Conservation (phyloP, 1,140 invertebrate species). For the Drosophila orena region DNA sequence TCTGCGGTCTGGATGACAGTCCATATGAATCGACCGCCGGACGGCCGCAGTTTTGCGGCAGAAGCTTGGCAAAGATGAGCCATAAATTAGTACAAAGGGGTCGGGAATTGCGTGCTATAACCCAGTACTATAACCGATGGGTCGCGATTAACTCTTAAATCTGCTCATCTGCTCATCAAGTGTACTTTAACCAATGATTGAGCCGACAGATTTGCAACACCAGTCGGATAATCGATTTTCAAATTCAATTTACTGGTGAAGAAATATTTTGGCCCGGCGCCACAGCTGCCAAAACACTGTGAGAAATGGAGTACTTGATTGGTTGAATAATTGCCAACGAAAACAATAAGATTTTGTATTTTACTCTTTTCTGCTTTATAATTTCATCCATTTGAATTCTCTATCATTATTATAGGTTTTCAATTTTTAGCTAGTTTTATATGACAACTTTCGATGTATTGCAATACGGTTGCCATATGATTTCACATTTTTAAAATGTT, state of each 20-base stretch:
- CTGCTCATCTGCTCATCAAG: constrained; percentile 19
- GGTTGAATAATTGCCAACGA: too few relatives aligned
- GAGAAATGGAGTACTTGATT: background rate
- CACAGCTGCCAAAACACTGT: constrained; percentile 2
- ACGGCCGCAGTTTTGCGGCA: constrained; percentile 63
- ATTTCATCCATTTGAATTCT: too few relatives aligned
- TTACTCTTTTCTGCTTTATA: background rate
- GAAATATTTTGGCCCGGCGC: constrained; percentile 14
- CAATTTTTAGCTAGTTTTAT: too few relatives aligned
- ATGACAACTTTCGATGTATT: too few relatives aligned
- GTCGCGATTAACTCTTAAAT: constrained; percentile 43
- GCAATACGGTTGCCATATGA: too few relatives aligned
- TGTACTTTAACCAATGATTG: constrained; percentile 15
- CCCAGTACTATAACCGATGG: constrained; percentile 3
- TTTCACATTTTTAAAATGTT: too few relatives aligned
- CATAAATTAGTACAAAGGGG: constrained; percentile 43
- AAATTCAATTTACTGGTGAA: constrained; percentile 40
- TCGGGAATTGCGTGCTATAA: background rate
- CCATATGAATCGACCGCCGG: constrained; percentile 42
- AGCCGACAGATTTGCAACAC: constrained; percentile 3
- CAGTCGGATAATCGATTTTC: constrained; percentile 38
- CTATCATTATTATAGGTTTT: too few relatives aligned
- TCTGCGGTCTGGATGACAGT: constrained; percentile 60
- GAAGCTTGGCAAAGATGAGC: constrained; percentile 47
- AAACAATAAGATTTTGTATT: background rate